A percentile compares a stretch with the other conserved stretches of the same genome.
These are phyloP conservation scores for Onthophagus sagittarius DNA, from an alignment of 2,888 invertebrate species.

Conservation along the genomic window DNA sequence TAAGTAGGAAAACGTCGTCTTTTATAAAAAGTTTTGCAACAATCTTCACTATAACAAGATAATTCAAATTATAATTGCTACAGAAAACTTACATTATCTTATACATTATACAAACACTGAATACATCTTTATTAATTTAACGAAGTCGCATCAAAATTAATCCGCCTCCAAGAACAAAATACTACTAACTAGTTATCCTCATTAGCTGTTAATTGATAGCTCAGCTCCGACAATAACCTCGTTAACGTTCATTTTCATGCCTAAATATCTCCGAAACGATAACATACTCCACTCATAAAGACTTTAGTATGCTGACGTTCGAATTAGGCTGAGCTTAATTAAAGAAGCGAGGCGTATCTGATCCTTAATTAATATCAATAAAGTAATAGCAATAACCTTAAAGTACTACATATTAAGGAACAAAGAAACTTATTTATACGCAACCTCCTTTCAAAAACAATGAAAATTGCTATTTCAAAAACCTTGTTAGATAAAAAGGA, in stretches of 20 bases:
- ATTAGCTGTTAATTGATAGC: background rate
- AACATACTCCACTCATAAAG: background rate
- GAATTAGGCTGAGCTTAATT: background rate
- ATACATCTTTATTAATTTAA: background rate
- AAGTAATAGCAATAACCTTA: background rate
- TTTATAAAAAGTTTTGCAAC: too few relatives aligned
- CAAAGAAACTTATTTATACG: background rate
- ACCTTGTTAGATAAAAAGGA: background rate
- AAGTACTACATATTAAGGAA: too few relatives aligned
- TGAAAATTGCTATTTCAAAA: background rate
- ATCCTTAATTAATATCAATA: background rate
- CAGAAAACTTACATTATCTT: background rate
- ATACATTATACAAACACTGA: background rate
- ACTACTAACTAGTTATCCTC: background rate
- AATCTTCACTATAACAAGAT: too few relatives aligned
- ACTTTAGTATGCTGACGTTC: background rate
- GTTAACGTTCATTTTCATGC: background rate
- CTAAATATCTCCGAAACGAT: background rate
- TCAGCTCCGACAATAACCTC: background rate
- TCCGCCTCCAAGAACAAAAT: background rate
- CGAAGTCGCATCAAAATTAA: background rate
- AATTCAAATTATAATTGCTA: too few relatives aligned
- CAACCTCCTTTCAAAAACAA: background rate
- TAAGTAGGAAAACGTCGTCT: too few relatives aligned
- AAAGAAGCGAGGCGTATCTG: background rate